phyloP scores from a whole-genome alignment of 1,140 invertebrate species.

The Megalonaias nervosa region DNA sequence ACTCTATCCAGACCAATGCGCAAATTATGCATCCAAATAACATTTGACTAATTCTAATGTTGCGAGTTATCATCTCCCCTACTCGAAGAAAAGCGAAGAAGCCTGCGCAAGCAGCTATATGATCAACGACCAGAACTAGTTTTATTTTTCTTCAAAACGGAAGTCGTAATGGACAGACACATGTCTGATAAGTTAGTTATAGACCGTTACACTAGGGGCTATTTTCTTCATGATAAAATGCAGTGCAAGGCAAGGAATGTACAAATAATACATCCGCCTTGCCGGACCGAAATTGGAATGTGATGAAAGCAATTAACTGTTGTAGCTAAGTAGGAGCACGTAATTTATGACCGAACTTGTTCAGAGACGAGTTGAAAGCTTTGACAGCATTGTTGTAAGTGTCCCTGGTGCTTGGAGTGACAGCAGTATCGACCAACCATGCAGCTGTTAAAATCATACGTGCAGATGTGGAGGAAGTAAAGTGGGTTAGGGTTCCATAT shows the following conservation, averaged over 20 bases:
- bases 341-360: neutral
- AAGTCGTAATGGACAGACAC: neutral
- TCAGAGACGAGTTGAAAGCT: conserved; percentile 3
- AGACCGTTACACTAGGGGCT: neutral
- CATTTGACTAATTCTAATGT: neutral
- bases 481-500: conserved; percentile 26
- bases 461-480: neutral
- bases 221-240: conserved; percentile 21
- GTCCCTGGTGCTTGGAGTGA: conserved; percentile 17
- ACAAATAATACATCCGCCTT: conserved; percentile 8
- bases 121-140: neutral
- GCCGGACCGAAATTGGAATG: neutral
- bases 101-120: neutral
- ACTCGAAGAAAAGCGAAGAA: conserved; percentile 12
- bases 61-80: conserved; percentile 9
- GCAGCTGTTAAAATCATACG: conserved; percentile 4
- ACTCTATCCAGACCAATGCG: neutral
- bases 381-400: conserved; percentile 17
- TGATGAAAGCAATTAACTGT: conserved; percentile 16
- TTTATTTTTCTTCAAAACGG: neutral
- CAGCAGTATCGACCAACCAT: neutral
- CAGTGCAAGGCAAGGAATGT: conserved; percentile 11
- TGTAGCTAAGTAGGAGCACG: neutral
- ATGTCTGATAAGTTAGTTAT: neutral
- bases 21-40: neutral